phyloP scores from a whole-genome alignment of 1,140 invertebrate species.

The Lasioglossum albipes region DNA sequence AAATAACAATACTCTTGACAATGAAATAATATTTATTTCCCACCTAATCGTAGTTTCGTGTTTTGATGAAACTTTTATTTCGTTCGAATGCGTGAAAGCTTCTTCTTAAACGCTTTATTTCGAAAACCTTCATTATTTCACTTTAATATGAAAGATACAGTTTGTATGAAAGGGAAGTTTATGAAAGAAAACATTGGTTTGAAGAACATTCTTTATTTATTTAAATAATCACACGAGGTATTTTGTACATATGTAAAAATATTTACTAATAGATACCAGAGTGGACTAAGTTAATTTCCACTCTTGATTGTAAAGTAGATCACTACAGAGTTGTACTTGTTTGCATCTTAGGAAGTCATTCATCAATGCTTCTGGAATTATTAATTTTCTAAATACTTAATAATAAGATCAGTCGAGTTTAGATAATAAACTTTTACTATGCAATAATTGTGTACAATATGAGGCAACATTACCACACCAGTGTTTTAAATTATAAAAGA shows the following conservation, averaged over 20 bases:
- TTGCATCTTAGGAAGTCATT: conserved; percentile 51
- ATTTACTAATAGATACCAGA: conserved; percentile 58
- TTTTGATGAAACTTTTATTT: neutral
- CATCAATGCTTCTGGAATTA: conserved; percentile 55
- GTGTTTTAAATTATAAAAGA: conserved; percentile 67
- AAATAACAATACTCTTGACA: conserved; percentile 55
- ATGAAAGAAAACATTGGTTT: conserved; percentile 13
- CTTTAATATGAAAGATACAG: neutral
- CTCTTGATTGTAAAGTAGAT: conserved; percentile 53
- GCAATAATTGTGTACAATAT: conserved; percentile 67
- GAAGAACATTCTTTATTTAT: conserved; percentile 62
- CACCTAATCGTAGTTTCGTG: conserved; percentile 16
- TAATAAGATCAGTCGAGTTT: conserved; percentile 67
- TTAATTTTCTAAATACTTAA: conserved; percentile 67
- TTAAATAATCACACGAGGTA: conserved; percentile 62
- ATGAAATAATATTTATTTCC: conserved; percentile 47
- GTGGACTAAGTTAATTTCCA: conserved; percentile 38
- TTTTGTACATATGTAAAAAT: conserved; percentile 69
- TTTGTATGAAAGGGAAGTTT: neutral
- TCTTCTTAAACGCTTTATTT: neutral
- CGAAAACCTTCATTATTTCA: neutral
- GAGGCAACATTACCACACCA: conserved; percentile 65
- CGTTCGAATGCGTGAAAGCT: neutral
- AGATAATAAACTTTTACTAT: conserved; percentile 69
- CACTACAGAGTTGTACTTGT: conserved; percentile 60